A percentile compares a stretch with the other conserved stretches of the same genome.
phyloP scores from a whole-genome alignment of 2,888 invertebrate species.

The Odontocerum albicorne region DNA sequence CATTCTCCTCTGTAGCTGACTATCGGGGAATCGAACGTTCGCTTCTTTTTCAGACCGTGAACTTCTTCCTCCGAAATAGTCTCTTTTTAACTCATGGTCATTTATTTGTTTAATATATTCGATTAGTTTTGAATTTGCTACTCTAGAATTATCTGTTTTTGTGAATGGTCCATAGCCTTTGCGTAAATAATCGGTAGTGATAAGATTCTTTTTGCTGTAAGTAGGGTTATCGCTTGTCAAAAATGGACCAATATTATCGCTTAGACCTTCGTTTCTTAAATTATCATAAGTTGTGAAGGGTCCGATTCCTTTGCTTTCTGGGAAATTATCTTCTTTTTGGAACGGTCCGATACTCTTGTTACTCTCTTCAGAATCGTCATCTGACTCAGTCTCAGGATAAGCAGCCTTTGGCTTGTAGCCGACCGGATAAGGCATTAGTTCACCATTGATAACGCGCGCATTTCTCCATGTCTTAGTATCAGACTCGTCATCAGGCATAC shows the following conservation, averaged over 20 bases:
- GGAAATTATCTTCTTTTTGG: conserved; percentile 62
- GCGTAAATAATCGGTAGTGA: conserved; percentile 50
- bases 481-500: conserved; percentile 82
- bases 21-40: conserved; percentile 51
- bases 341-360: conserved; percentile 59
- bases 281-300: conserved; percentile 66
- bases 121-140: conserved; percentile 60
- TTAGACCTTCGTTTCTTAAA: conserved; percentile 45
- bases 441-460: conserved; percentile 84
- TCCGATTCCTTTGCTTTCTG: conserved; percentile 43
- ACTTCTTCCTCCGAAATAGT: conserved; percentile 60
- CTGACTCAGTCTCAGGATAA: conserved; percentile 59
- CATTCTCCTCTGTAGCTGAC: conserved; percentile 71
- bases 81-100: conserved; percentile 62
- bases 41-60: conserved; percentile 54
- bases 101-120: conserved; percentile 70
- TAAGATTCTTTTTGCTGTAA: conserved; percentile 50
- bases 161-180: conserved; percentile 64
- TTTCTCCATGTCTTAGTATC: conserved; percentile 86
- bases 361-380: conserved; percentile 48
- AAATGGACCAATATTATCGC: conserved; percentile 47
- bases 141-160: conserved; percentile 62
- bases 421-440: conserved; percentile 73
- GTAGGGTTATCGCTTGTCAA: conserved; percentile 47
- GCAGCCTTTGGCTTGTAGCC: conserved; percentile 67